These are phyloP conservation scores for Petrocephalus microphthalmus DNA, from an alignment of 2,113 vertebrate genomes.

Conservation along the genomic window DNA sequence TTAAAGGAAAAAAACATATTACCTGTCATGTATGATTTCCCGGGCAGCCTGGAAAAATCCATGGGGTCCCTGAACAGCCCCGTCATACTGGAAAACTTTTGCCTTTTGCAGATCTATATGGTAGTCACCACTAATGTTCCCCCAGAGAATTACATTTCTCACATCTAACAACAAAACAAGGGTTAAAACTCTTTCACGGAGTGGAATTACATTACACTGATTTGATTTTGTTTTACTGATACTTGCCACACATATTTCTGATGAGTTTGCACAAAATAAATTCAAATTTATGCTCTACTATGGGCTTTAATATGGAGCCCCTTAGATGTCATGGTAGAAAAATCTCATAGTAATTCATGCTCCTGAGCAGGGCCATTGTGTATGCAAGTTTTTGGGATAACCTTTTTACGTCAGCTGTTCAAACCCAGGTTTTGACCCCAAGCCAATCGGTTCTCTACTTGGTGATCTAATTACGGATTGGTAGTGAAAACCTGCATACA, in stretches of 20 bases:
- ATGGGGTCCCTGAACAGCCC: slow-evolving; percentile 70
- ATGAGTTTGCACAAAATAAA: neutral
- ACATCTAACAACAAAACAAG: slow-evolving; percentile 61
- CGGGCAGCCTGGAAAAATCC: slow-evolving; percentile 58
- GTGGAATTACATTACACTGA: neutral
- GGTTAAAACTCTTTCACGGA: neutral
- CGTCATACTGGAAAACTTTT: slow-evolving; percentile 64
- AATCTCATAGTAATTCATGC: neutral
- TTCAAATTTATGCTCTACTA: neutral
- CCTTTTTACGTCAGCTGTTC: too few relatives aligned
- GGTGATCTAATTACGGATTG: too few relatives aligned
- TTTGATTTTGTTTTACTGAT: neutral
- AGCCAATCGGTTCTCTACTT: too few relatives aligned
- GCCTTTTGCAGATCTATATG: slow-evolving; percentile 78
- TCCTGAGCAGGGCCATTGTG: too few relatives aligned
- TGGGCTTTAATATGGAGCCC: neutral
- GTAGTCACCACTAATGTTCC: slow-evolving; percentile 73
- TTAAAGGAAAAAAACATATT: slow-evolving; percentile 17
- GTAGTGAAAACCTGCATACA: too few relatives aligned
- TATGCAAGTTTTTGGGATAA: too few relatives aligned
- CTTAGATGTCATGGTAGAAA: neutral
- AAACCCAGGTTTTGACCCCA: too few relatives aligned
- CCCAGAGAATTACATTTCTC: slow-evolving; percentile 82
- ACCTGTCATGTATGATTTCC: slow-evolving; percentile 72
- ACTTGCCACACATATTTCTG: neutral